Conservation (phyloP, 2,888 invertebrate species). For the Scotopteryx bipunctaria region DNA sequence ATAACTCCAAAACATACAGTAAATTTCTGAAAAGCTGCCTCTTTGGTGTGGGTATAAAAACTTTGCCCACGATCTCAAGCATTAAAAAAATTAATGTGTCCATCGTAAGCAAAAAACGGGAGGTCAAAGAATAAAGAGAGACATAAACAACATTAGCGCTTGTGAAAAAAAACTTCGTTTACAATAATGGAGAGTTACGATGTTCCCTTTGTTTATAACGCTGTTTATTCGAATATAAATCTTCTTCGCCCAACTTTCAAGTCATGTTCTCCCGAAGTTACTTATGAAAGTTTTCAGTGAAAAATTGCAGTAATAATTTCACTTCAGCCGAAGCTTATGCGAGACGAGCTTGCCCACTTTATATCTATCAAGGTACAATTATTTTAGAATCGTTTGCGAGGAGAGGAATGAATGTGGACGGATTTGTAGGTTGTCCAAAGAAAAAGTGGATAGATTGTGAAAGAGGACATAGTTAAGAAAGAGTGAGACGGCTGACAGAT, state of each 20-base stretch:
- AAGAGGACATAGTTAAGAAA: too few species aligned
- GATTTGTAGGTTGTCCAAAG: too few species aligned
- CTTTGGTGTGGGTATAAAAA: too few species aligned
- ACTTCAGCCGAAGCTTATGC: conserved; percentile 27
- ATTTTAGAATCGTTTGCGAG: too few species aligned
- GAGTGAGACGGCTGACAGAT: too few species aligned
- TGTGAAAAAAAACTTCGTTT: conserved; percentile 36
- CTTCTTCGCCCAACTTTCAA: conserved; percentile 51
- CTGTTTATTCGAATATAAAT: conserved; percentile 56
- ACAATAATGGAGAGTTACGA: conserved; percentile 47
- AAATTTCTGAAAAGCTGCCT: too few species aligned
- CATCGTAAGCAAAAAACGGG: conserved; percentile 25
- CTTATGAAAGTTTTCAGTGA: conserved; percentile 70
- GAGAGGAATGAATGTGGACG: too few species aligned
- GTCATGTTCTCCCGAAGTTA: conserved; percentile 57
- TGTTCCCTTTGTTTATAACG: conserved; percentile 44
- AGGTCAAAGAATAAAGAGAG: conserved; percentile 43
- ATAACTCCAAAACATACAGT: too few species aligned
- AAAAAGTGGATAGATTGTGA: too few species aligned
- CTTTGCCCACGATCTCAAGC: not conserved
- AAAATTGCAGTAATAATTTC: conserved; percentile 77
- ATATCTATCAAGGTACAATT: not conserved
- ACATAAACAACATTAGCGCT: conserved; percentile 44
- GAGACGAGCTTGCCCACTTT: conserved; percentile 1
- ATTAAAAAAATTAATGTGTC: conserved; percentile 10